phyloP scores from a whole-genome alignment of 2,888 invertebrate species.

The Drosophila siamana region DNA sequence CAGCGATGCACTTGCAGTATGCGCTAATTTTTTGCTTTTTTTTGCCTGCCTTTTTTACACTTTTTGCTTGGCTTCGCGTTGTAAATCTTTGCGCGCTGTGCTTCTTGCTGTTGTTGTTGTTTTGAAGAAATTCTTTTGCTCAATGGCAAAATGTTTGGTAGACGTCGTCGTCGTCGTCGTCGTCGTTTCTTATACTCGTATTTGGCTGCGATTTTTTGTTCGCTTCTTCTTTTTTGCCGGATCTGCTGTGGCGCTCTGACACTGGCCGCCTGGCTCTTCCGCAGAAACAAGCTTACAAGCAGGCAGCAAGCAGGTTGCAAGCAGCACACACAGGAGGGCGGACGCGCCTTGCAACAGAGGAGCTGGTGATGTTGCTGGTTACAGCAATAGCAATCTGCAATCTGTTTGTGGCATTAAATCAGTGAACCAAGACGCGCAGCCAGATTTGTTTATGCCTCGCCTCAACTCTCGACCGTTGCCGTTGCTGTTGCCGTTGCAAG shows the following conservation, averaged over 20 bases:
- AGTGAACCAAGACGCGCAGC: conserved; percentile 79
- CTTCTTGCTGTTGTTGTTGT: conserved; percentile 54
- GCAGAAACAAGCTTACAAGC: conserved; percentile 79
- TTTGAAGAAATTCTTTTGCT: conserved; percentile 66
- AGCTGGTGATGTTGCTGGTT: conserved; percentile 8
- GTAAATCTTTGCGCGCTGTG: conserved; percentile 60
- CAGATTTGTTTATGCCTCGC: conserved; percentile 75
- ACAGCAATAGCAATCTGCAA: conserved; percentile 68
- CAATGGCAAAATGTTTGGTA: conserved; percentile 64
- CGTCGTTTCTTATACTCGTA: conserved; percentile 17
- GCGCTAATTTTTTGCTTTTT: conserved; percentile 73
- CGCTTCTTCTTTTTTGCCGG: conserved; percentile 45
- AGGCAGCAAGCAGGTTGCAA: conserved; percentile 69
- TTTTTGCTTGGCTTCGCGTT: conserved; percentile 71
- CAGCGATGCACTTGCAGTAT: conserved; percentile 67
- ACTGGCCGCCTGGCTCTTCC: conserved; percentile 53
- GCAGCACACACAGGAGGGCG: conserved; percentile 36
- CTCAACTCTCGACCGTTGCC: too few relatives aligned
- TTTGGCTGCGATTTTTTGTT: conserved; percentile 8
- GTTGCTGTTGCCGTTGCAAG: too few relatives aligned
- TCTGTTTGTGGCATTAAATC: conserved; percentile 82
- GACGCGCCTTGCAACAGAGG: conserved; percentile 31
- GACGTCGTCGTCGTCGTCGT: conserved; percentile 24
- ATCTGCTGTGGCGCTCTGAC: conserved; percentile 36
- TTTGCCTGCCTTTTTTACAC: conserved; percentile 69